Percentiles rank a stretch among this genome's conserved stretches.
phyloP scores from a whole-genome alignment of 2,113 vertebrate species.

The Tetrax tetrax region DNA sequence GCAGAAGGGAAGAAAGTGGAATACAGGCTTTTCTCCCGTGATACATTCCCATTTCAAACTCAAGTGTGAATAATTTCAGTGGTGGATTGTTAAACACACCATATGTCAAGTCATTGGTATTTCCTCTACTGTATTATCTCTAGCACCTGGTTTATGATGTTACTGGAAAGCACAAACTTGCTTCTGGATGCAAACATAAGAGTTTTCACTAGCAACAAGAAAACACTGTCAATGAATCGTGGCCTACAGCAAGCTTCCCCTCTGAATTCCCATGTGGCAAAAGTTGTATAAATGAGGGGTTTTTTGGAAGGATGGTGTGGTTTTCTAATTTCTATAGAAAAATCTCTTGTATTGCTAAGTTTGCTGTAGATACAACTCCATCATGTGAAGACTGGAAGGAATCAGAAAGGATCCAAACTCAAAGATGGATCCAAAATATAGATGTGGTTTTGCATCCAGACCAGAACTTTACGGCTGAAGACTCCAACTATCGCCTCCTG shows the following conservation, averaged over 20 bases:
- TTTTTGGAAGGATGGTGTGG: neutral
- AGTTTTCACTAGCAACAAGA: neutral
- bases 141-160: constrained; percentile 42
- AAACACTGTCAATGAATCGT: neutral
- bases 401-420: neutral
- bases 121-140: constrained; percentile 43
- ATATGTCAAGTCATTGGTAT: neutral
- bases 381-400: neutral
- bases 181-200: neutral
- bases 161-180: neutral
- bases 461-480: neutral
- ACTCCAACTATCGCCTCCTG: neutral
- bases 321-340: neutral
- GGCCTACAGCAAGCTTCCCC: neutral
- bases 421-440: neutral
- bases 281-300: neutral
- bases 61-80: neutral
- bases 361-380: neutral
- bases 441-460: neutral
- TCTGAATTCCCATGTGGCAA: neutral
- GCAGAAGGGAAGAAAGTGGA: neutral
- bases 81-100: neutral
- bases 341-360: neutral
- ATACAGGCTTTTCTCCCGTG: neutral
- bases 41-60: neutral